Evolutionary conservation across 2,888 invertebrate species (phyloP).

Genomic region (Tineola bisselliella): DNA sequence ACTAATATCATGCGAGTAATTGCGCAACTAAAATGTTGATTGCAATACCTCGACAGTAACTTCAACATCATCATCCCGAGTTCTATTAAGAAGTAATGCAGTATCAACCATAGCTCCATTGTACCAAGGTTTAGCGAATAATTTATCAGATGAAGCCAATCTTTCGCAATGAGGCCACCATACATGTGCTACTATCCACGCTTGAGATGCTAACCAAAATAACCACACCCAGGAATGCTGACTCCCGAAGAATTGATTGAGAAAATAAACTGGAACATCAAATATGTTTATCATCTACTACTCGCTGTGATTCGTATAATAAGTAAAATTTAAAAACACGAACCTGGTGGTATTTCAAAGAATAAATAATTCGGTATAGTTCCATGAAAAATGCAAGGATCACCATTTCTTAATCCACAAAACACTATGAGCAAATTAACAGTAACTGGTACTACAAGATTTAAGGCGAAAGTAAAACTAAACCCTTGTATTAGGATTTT

Average conservation of each 20-base stretch:
- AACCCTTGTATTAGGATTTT: conserved; percentile 89
- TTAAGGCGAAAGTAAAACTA: conserved; percentile 86
- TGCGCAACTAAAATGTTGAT: too few species aligned
- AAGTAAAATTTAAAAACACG: conserved; percentile 14
- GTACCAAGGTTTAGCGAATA: conserved; percentile 88
- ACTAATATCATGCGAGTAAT: neutral
- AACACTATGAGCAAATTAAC: conserved; percentile 74
- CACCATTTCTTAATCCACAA: conserved; percentile 70
- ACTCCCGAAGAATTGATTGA: conserved; percentile 64
- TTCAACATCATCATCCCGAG: conserved; percentile 73
- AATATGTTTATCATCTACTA: too few species aligned
- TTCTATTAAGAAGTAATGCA: conserved; percentile 82
- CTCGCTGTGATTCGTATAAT: neutral
- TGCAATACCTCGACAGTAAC: conserved; percentile 53
- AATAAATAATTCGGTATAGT: conserved; percentile 85
- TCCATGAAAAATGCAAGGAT: conserved; percentile 74
- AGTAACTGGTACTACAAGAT: conserved; percentile 78
- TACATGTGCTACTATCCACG: conserved; percentile 86
- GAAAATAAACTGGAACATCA: conserved; percentile 42
- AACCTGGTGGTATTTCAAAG: conserved; percentile 79
- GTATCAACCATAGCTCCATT: conserved; percentile 85
- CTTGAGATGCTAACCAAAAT: conserved; percentile 82
- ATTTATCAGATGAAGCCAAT: conserved; percentile 83
- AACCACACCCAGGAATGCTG: conserved; percentile 83
- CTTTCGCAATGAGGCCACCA: conserved; percentile 87